Evolutionary conservation across 2,797 vertebrate genomes (phyloP), one percentile per base, ranked within the genome.

Genomic region (Pelodytes ibericus): DNA sequence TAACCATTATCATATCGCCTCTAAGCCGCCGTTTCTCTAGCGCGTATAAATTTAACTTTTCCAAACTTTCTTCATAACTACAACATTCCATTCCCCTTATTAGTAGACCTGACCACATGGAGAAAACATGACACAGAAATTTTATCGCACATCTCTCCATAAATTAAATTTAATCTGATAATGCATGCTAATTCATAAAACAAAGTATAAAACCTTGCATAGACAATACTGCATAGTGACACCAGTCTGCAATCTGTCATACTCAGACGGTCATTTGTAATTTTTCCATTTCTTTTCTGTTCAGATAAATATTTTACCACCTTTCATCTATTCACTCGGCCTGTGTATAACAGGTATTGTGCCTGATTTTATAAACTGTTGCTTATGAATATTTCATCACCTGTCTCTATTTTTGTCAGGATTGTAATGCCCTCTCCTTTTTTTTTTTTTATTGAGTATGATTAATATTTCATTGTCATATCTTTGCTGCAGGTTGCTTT

Each of bases 401-500:
- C 64, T 61, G 74, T 79, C 63, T 79, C 71, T 79, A 79, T 79
- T 79, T 79, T 79, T 79, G 77, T 79, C 71, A 62, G 71, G 71
- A 79, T 79, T 79, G 77, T 79, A 79, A 79, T 79, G 77, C 77
- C 77, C 77, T 79, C 77, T 79, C 58, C 71, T 69, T 73, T 73
- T 79, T 78, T 78, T 71, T 78, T 61, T 77, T 79, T 79, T 79
- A 79, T 79, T 63, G 77, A 74, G 71, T 74, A 63, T 79, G 77
- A 79, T 79, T 79, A 79, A 79, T 79, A 79, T 79, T 79, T 79
- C 63, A 79, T 79, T 73, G 71, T 79, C 77, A 79, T 79, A 74
- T 79, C 77, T 74, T 79, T 73, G 77, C 77, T 79, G 77, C 71
- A 79, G 65, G 77, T 79, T 79, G 77, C 71, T 74, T 79, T 79